Evolutionary conservation across 2,797 vertebrate genomes (phyloP), one percentile per base, ranked within the genome.

Genomic region (Mus caroli): DNA sequence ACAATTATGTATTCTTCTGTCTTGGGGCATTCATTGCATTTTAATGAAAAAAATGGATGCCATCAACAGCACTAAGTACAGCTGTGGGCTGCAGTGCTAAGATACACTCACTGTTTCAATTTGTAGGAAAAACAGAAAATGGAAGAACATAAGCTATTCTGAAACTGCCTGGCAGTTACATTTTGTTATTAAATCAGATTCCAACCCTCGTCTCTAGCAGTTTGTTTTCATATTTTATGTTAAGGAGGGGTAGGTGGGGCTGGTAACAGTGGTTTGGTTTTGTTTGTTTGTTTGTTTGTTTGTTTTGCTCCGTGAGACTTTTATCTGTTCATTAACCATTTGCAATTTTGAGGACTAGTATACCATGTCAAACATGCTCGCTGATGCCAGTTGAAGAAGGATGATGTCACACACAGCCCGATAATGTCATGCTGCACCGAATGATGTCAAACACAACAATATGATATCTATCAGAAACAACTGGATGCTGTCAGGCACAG

Each of bases 71-170:
- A 85, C 54, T 89, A 71, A 69, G 64, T 52, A 28, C 40, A 89
- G 12, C 43, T 95, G 26, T 95, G 90, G 52, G 4, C 50, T 88
- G 1, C 46, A 56, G 20, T 96, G 79, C 95, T 97, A 97, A 93
- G 97, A 96, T 90, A 88, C 87, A 95, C 83, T 97, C 92, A 96
- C 76, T 95, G 67, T 96, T 96, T 91, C 92, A 95, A 6, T 40
- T 90, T 95, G 34, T 54, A 79, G 46, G 20, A 67, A 80, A 84
- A 93, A 83, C 92, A 96, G 96, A 97, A 94, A 97, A 97, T 88
- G 93, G 54, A 90, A 87, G 90, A 97, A 62, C 54, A 54, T 4
- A 12, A 31, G 54, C 64, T 5, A 91, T 95, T 92, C 31, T 40
- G 43, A 95, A 96, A 92, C 19, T 62, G 52, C 52, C n/a, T 60